Evolutionary conservation across 2,888 invertebrate species (phyloP).

Genomic region (Acanthopleura granulata): DNA sequence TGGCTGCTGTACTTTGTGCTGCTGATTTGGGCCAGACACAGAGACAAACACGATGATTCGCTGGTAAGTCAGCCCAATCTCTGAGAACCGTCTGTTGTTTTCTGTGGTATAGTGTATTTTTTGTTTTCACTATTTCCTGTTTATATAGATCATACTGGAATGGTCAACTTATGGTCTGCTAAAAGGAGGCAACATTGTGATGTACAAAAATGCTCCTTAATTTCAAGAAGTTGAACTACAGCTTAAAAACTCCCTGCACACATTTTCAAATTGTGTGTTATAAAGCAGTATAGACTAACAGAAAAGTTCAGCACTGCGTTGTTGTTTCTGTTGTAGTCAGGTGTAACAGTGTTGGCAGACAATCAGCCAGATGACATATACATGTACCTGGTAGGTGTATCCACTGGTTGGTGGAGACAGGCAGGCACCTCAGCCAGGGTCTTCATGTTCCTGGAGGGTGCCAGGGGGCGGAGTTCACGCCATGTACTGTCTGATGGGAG

Average conservation of each 20-base stretch:
- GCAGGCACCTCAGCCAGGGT: slow-evolving; percentile 57
- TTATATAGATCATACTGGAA: no score
- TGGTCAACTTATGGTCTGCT: no score
- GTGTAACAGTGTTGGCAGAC: slow-evolving; percentile 43
- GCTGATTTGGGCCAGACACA: slow-evolving; percentile 44
- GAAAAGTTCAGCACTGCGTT: no score
- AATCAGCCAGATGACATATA: slow-evolving; percentile 39
- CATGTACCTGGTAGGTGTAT: slow-evolving; percentile 52
- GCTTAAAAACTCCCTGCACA: no score
- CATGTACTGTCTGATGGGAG: slow-evolving; percentile 35
- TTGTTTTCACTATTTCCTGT: no score
- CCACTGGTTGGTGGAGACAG: slow-evolving; percentile 55
- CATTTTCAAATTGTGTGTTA: no score
- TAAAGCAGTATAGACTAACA: no score
- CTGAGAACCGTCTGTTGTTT: slow-evolving; percentile 58
- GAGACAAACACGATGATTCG: slow-evolving; percentile 40
- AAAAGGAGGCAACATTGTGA: no score
- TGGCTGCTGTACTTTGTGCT: slow-evolving; percentile 51
- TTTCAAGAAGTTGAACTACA: no score
- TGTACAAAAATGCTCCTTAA: no score
- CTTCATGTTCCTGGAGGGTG: slow-evolving; percentile 42
- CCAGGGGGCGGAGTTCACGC: slow-evolving; percentile 32
- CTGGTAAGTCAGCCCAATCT: slow-evolving; percentile 35
- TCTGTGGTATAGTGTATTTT: slow-evolving; percentile 43
- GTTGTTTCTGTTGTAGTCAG: slow-evolving; percentile 34